Evolutionary conservation across 1,140 invertebrate genomes (phyloP).

Genomic region (Araneus ventricosus): DNA sequence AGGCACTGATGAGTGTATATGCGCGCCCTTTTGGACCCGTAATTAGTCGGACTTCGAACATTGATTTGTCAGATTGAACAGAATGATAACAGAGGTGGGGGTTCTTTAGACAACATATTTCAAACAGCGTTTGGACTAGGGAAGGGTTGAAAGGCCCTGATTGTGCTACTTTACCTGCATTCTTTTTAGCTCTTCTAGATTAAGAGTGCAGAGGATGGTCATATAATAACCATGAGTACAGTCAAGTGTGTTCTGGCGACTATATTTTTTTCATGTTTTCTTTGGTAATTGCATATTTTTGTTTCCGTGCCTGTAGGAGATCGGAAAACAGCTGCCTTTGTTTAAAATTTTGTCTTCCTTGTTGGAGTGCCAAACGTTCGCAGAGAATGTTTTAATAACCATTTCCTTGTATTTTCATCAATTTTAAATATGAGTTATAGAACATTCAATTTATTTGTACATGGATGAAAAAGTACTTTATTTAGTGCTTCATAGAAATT

Average conservation of each 20-base stretch:
- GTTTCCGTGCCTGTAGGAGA: not conserved
- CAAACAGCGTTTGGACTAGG: conserved; percentile 12
- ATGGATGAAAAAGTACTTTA: no score
- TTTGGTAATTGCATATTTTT: not conserved
- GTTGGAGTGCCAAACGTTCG: not conserved
- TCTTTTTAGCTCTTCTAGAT: not conserved
- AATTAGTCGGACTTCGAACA: conserved; percentile 59
- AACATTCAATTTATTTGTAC: no score
- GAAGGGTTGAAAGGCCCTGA: conserved; percentile 28
- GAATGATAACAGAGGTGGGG: conserved; percentile 63
- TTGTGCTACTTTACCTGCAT: not conserved
- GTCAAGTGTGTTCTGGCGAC: not conserved
- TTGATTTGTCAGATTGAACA: conserved; percentile 65
- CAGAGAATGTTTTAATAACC: no score
- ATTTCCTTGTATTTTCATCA: no score
- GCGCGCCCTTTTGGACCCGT: not conserved
- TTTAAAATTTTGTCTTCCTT: not conserved
- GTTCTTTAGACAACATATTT: conserved; percentile 23
- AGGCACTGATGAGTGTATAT: conserved; percentile 34
- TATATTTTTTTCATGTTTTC: not conserved
- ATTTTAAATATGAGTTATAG: no score
- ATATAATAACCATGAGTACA: not conserved
- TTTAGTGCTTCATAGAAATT: no score
- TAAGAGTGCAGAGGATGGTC: not conserved
- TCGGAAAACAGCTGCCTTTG: not conserved